Conservation (phyloP, 2,113 vertebrate species). For the Catharus fuscescens region DNA sequence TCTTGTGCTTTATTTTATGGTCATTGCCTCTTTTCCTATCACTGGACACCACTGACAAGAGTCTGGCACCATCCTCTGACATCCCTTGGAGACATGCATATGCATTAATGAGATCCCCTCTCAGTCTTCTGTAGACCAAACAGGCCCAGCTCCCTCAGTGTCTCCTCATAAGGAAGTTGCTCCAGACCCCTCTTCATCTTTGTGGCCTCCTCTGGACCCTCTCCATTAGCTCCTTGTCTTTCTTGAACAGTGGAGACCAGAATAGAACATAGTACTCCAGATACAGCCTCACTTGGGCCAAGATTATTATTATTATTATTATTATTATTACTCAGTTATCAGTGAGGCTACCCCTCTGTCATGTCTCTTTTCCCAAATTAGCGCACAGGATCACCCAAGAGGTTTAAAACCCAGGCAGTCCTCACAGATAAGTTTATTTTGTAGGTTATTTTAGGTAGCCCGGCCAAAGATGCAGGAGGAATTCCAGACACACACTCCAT, state of each 20-base stretch:
- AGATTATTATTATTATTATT: neutral
- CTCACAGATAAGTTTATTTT: neutral
- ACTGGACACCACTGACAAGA: neutral
- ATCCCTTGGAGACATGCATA: neutral
- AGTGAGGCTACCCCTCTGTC: too few relatives aligned
- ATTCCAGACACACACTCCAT: neutral
- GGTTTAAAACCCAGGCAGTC: neutral
- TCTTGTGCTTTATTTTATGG: neutral
- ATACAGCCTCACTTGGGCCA: accelerated
- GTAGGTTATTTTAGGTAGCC: neutral
- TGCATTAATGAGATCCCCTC: neutral
- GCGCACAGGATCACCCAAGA: neutral
- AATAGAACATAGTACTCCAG: neutral
- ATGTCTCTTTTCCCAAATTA: neutral
- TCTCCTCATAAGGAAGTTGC: neutral
- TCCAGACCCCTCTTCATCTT: neutral
- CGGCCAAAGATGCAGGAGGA: neutral
- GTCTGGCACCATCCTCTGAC: neutral
- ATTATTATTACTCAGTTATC: neutral
- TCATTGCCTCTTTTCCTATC: neutral
- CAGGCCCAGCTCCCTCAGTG: neutral
- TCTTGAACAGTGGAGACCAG: neutral
- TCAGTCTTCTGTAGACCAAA: neutral
- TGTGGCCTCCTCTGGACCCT: neutral
- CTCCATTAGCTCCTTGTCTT: neutral